phyloP scores from a whole-genome alignment of 1,140 invertebrate species.

The Idris sp. region DNA sequence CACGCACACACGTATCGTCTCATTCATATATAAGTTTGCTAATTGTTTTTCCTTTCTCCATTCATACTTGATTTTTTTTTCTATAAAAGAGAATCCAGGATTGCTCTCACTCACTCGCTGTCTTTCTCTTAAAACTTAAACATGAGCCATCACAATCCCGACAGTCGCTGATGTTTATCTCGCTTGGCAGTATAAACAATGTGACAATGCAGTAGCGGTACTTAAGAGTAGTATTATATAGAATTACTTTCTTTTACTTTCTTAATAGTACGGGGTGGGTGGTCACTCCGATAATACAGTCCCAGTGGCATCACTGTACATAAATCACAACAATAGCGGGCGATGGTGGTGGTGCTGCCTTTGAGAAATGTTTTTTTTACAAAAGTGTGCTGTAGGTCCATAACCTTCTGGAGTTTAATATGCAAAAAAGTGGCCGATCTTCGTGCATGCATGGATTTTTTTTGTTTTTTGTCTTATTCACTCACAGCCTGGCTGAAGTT shows the following conservation, averaged over 20 bases:
- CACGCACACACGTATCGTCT: constrained; percentile 66
- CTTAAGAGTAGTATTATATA: constrained; percentile 75
- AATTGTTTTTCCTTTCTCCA: too few species aligned
- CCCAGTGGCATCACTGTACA: constrained; percentile 79
- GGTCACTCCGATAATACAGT: constrained; percentile 78
- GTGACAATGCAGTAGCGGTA: constrained; percentile 79
- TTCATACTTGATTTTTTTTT: too few species aligned
- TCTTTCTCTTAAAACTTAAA: constrained; percentile 52
- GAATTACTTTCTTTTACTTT: too few species aligned
- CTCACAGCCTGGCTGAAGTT: constrained; percentile 75
- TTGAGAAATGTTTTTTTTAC: too few species aligned
- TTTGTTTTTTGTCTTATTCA: constrained; percentile 45
- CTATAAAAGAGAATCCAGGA: too few species aligned
- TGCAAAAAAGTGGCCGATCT: too few species aligned
- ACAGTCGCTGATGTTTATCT: constrained; percentile 72
- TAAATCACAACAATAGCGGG: constrained; percentile 77
- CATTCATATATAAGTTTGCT: constrained; percentile 34
- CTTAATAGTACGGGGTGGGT: constrained; percentile 78
- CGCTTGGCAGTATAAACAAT: constrained; percentile 79
- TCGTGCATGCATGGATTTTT: constrained; percentile 59
- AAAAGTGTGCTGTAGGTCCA: too few species aligned
- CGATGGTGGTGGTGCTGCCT: constrained; percentile 74
- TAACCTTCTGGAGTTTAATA: too few species aligned
- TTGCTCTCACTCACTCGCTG: constrained; percentile 14
- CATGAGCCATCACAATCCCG: constrained; percentile 76